Percentiles rank a stretch among this genome's conserved stretches.
Conservation (phyloP, 2,888 invertebrate species). For the Keiferia lycopersicella region DNA sequence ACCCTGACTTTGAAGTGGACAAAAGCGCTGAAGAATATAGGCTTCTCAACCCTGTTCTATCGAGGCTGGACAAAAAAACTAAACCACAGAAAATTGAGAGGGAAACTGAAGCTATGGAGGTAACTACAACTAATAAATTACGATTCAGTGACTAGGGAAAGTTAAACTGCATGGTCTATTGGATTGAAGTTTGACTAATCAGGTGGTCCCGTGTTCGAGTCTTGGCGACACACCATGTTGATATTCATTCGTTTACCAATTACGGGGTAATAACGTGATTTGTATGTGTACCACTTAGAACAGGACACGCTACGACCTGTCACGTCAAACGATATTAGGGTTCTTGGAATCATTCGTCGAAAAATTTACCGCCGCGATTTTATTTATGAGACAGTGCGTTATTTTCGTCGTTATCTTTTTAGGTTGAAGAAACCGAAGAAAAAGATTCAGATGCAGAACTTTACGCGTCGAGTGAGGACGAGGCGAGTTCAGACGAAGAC, state of each 20-base stretch:
- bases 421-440: constrained; percentile 64
- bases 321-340: not conserved
- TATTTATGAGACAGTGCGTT: not conserved
- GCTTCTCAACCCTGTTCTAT: constrained; percentile 93
- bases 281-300: no score
- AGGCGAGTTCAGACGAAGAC: constrained; percentile 88
- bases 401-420: constrained; percentile 24
- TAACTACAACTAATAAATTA: constrained; percentile 36
- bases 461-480: constrained; percentile 60
- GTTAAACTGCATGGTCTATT: no score
- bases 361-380: not conserved
- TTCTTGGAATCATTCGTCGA: not conserved
- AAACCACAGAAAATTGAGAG: constrained; percentile 82
- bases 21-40: constrained; percentile 92
- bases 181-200: no score
- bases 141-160: no score
- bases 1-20: constrained; percentile 96
- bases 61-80: constrained; percentile 88
- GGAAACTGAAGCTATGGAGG: constrained; percentile 78
- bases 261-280: no score
- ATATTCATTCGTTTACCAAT: no score
- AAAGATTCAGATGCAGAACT: constrained; percentile 79
- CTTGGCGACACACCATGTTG: no score
- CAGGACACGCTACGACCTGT: no score
- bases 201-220: no score